A percentile compares a stretch with the other conserved stretches of the same genome.
These are phyloP conservation scores for Drosophila kohkoa DNA, from an alignment of 1,140 invertebrate species.

Conservation along the genomic window DNA sequence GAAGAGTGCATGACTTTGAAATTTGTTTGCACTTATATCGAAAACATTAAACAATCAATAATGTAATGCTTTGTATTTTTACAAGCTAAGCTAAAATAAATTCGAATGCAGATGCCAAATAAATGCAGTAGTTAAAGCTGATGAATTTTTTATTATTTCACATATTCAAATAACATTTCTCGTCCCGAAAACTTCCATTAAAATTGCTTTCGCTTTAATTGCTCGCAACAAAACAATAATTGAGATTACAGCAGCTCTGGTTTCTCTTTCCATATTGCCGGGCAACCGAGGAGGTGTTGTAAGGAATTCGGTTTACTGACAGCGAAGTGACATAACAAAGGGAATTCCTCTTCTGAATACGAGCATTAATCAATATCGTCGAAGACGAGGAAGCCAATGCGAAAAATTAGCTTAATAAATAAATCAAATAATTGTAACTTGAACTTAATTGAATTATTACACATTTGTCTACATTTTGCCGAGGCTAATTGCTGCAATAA, in stretches of 20 bases:
- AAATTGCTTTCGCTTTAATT: too few species aligned
- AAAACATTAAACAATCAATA: too few species aligned
- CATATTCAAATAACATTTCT: too few species aligned
- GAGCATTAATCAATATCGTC: slow-evolving; percentile 36
- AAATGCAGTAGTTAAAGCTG: too few species aligned
- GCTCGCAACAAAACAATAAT: background rate
- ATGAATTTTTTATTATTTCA: too few species aligned
- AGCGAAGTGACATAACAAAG: background rate
- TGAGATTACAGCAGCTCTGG: background rate
- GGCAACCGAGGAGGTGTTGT: background rate
- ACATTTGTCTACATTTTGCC: slow-evolving; percentile 75
- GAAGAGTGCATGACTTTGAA: background rate
- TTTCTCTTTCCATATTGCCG: background rate
- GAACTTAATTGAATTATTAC: slow-evolving; percentile 82
- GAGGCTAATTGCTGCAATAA: slow-evolving; percentile 79
- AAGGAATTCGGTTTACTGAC: slow-evolving; percentile 11
- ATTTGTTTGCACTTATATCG: background rate
- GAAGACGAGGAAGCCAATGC: slow-evolving; percentile 2
- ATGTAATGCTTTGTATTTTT: too few species aligned
- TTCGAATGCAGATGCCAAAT: too few species aligned
- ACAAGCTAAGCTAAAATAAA: too few species aligned
- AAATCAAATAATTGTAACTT: slow-evolving; percentile 80
- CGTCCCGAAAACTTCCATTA: too few species aligned
- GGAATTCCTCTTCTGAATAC: slow-evolving; percentile 5
- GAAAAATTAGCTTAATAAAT: slow-evolving; percentile 59